These are phyloP conservation scores for Hemibagrus guttatus DNA, from an alignment of 2,797 vertebrate genomes.

Conservation along the genomic window DNA sequence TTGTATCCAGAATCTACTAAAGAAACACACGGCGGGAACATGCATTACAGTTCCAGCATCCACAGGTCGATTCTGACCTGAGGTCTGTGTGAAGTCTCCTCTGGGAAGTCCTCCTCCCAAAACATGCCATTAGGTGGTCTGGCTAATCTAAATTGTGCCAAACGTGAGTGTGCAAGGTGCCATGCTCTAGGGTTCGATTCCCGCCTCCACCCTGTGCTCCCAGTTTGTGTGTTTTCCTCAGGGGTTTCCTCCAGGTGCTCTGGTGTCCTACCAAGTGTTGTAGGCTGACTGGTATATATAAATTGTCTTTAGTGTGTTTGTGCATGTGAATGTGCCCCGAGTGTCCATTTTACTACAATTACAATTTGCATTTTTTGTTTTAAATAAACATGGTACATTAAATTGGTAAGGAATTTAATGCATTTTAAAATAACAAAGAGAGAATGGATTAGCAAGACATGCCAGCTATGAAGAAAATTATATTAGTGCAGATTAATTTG, in stretches of 20 bases:
- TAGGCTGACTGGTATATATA: no score
- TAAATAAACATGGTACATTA: neutral
- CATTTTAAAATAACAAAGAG: neutral
- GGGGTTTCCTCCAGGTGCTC: no score
- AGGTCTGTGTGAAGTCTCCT: neutral
- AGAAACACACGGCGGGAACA: neutral
- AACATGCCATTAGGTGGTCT: neutral
- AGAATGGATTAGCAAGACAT: neutral
- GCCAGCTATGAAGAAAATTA: neutral
- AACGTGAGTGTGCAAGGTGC: neutral
- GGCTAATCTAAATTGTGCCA: neutral
- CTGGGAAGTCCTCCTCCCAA: neutral
- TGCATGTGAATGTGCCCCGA: no score
- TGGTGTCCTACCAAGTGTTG: no score
- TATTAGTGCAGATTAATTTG: neutral
- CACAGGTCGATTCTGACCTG: neutral
- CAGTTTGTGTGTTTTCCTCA: no score
- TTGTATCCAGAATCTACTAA: neutral
- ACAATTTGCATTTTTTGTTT: neutral
- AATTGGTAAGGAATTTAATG: neutral
- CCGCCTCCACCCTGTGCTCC: no score
- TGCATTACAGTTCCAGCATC: neutral
- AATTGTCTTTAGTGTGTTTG: no score
- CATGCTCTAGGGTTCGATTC: no score
- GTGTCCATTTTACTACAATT: neutral